phyloP scores from a whole-genome alignment of 2,888 invertebrate species.

The Aethes cnicana region DNA sequence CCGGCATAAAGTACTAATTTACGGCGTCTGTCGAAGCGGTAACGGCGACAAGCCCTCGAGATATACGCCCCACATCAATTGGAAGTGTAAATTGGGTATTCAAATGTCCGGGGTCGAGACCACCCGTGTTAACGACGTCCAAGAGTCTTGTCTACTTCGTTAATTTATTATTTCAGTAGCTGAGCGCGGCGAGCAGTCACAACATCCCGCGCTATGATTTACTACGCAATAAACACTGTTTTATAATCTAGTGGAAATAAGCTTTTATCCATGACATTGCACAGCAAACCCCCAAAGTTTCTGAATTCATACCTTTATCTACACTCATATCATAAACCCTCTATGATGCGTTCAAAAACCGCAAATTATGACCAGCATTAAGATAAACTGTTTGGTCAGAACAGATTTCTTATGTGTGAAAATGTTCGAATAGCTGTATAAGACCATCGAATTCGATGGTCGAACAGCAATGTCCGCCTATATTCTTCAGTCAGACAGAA shows the following conservation, averaged over 20 bases:
- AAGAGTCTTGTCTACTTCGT: conserved; percentile 67
- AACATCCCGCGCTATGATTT: conserved; percentile 79
- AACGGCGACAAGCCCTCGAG: conserved; percentile 21
- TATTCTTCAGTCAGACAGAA: no score
- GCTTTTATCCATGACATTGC: conserved; percentile 72
- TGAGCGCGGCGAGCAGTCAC: conserved; percentile 62
- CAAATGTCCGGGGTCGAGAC: conserved; percentile 54
- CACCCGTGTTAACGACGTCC: conserved; percentile 68
- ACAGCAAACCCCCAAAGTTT: conserved; percentile 55
- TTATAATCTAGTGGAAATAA: conserved; percentile 79
- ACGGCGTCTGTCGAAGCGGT: conserved; percentile 7
- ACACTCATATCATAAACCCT: no score
- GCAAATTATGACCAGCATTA: no score
- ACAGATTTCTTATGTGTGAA: no score
- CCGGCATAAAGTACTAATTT: conserved; percentile 15
- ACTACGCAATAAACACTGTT: conserved; percentile 73
- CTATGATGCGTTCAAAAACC: no score
- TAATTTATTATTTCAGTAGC: conserved; percentile 80
- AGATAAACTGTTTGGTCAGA: no score
- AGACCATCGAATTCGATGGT: no score
- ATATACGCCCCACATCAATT: conserved; percentile 38
- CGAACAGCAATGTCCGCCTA: no score
- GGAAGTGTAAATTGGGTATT: conserved; percentile 52
- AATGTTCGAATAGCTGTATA: no score
- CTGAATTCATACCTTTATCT: no score